Percentiles rank a stretch among this genome's conserved stretches.
These are phyloP conservation scores for Cataglyphis cursor DNA, from an alignment of 2,888 invertebrate genomes.

Conservation along the genomic window DNA sequence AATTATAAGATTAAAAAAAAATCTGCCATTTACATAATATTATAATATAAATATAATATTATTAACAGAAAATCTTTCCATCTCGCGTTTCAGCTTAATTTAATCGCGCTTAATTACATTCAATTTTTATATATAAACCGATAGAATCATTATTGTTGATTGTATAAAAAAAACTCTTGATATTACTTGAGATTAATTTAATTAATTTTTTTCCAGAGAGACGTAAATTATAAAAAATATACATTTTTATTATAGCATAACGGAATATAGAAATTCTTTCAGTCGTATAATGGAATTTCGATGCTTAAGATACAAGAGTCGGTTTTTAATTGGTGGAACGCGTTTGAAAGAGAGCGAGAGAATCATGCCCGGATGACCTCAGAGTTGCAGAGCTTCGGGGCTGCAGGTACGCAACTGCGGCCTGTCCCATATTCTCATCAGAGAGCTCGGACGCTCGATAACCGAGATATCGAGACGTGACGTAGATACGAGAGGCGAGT, in stretches of 20 bases:
- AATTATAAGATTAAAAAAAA: neutral
- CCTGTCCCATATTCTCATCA: conserved; percentile 73
- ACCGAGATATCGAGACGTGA: conserved; percentile 71
- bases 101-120: neutral
- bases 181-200: neutral
- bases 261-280: neutral
- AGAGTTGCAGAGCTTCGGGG: conserved; percentile 62
- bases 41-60: neutral
- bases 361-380: conserved; percentile 66
- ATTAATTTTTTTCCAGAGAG: neutral
- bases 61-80: neutral
- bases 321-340: conserved; percentile 32
- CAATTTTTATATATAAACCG: neutral
- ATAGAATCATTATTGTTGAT: neutral
- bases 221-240: neutral
- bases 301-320: neutral
- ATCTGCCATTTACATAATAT: neutral
- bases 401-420: conserved; percentile 74
- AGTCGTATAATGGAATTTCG: neutral
- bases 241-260: neutral
- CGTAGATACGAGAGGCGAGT: conserved; percentile 64
- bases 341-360: conserved; percentile 18
- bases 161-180: neutral
- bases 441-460: conserved; percentile 74
- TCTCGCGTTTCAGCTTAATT: neutral